These are phyloP conservation scores for Lichenostomus cassidix DNA, from an alignment of 2,113 vertebrate species.

Conservation along the genomic window DNA sequence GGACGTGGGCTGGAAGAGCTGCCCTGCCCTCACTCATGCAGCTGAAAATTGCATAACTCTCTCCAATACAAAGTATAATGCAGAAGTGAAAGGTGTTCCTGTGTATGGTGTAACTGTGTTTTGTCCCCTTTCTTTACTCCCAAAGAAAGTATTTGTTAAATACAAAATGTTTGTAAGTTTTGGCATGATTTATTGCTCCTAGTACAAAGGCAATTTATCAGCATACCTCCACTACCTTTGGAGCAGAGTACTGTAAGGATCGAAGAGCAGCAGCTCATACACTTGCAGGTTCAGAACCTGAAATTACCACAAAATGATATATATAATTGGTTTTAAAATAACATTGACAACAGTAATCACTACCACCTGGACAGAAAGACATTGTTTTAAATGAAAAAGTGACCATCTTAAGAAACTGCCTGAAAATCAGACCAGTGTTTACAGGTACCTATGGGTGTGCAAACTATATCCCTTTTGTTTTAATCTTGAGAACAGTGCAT, in stretches of 20 bases:
- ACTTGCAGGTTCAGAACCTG: background rate
- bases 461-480: background rate
- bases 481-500: background rate
- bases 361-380: background rate
- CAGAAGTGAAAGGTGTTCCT: background rate
- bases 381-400: background rate
- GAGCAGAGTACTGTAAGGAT: background rate
- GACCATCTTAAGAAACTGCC: background rate
- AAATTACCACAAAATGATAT: background rate
- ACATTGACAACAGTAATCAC: background rate
- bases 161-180: background rate
- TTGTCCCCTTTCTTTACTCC: background rate
- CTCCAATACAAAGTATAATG: background rate
- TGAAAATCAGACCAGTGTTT: background rate
- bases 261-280: accelerated
- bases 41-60: background rate
- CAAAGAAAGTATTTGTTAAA: background rate
- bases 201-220: background rate
- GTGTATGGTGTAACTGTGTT: background rate
- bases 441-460: background rate
- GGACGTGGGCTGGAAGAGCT: accelerated
- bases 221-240: background rate
- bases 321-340: background rate
- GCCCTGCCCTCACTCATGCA: accelerated
- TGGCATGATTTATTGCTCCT: background rate